Evolutionary conservation across 2,888 invertebrate species (phyloP), one percentile per base, ranked within the genome.

Genomic region (Heliconius cydno): DNA sequence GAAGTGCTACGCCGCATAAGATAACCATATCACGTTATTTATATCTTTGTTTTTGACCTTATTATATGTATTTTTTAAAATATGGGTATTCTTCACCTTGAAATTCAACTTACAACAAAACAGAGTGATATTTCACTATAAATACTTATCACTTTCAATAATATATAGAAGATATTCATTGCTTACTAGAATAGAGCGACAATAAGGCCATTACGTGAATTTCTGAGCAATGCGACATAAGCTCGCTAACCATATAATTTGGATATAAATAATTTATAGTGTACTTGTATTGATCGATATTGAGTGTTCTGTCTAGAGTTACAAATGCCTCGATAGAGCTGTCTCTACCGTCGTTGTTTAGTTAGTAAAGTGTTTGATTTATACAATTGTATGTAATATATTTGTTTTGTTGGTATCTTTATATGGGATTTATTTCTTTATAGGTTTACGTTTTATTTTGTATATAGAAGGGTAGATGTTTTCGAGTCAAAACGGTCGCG

Each of bases 201-300:
- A 6, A n/a, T 25, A 41, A 70, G 41, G 41, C 25, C 41, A 70
- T 70, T 3, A 13, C 70, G 25, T 41, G n/a, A 7, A 57, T 30
- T 9, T 73, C 72, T 73, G 57, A 57, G 72, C 72, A 73, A 34
- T 73, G 72, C 72, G 72, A 57, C 57, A 57, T 34, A 30, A 73
- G 34, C 72, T n/a, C n/a, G 30, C 72, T 73, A 41, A 57, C 72
- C 57, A 73, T 57, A 73, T 73, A 57, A 73, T 73, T 73, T 73
- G 57, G 57, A 73, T 34, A 57, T 73, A 73, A 73, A 73, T 73
- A 73, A 73, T 73, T 73, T 73, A 72, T 72, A 73, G 57, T 57
- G 72, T 28, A 28, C 71, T 52, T 52, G 46, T 22, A 68, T 68
- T 57, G 72, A 73, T 73, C 57, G 72, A 34, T 34, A 57, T 57